Conservation (phyloP, 1,140 invertebrate genomes). For the Pollicipes pollicipes region DNA sequence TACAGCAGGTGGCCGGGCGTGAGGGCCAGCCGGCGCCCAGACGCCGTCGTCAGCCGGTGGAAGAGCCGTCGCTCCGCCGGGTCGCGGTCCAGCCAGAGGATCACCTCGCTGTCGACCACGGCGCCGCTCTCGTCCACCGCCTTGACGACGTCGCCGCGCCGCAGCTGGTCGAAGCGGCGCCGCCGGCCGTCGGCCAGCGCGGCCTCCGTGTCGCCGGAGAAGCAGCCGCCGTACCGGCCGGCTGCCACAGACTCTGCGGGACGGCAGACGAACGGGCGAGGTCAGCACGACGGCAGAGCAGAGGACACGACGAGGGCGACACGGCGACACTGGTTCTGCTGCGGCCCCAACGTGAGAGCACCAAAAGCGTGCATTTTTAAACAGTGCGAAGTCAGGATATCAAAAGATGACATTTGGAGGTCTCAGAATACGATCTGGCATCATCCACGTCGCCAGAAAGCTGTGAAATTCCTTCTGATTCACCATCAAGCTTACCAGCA, state of each 20-base stretch:
- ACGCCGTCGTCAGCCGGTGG: slow-evolving; percentile 23
- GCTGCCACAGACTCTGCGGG: neutral
- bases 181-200: neutral
- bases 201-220: neutral
- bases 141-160: neutral
- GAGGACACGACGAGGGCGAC: too few relatives aligned
- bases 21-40: slow-evolving; percentile 22
- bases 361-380: too few relatives aligned
- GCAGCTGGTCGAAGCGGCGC: neutral
- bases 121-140: slow-evolving; percentile 18
- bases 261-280: too few relatives aligned
- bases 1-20: slow-evolving; percentile 30
- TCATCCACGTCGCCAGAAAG: too few relatives aligned
- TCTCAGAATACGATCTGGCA: too few relatives aligned
- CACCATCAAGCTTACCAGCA: too few relatives aligned
- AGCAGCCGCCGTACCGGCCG: neutral
- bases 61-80: slow-evolving; percentile 16
- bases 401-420: too few relatives aligned
- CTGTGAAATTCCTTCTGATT: too few relatives aligned
- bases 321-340: too few relatives aligned
- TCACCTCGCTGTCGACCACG: slow-evolving; percentile 25
- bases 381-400: too few relatives aligned
- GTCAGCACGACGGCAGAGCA: too few relatives aligned
- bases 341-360: too few relatives aligned
- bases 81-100: slow-evolving; percentile 28